Percentiles rank a stretch among this genome's conserved stretches.
phyloP scores from a whole-genome alignment of 92 coral and sea anemone genomes.

The Palythoa heliodiscus region DNA sequence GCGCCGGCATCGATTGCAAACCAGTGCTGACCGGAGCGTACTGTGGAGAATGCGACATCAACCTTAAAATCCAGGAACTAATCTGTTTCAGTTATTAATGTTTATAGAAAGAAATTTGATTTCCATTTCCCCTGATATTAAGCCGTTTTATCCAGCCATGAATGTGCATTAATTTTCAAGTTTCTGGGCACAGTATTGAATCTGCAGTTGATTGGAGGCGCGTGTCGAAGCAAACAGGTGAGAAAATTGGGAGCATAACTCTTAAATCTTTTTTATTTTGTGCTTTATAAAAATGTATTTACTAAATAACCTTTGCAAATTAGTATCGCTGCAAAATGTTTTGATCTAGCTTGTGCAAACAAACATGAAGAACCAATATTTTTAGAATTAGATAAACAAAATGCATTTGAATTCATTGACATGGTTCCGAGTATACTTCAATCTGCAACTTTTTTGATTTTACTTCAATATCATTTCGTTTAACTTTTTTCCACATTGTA shows the following conservation, averaged over 20 bases:
- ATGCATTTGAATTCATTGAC: no score
- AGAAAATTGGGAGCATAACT: not conserved
- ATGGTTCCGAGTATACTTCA: not conserved
- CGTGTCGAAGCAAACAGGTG: conserved; percentile 10
- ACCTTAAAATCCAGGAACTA: not conserved
- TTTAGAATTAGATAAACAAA: no score
- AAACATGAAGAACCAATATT: not conserved
- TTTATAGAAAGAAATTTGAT: not conserved
- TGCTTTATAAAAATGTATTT: not conserved
- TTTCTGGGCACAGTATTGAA: not conserved
- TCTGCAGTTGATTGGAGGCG: not conserved
- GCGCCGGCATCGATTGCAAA: not conserved
- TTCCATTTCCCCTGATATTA: not conserved
- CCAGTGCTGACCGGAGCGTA: not conserved
- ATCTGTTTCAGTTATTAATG: not conserved
- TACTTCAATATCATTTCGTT: not conserved
- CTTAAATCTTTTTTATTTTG: not conserved
- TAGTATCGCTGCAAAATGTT: not conserved
- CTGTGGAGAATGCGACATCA: not conserved
- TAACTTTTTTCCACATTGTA: not conserved
- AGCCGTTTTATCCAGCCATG: not conserved
- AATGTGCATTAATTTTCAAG: not conserved
- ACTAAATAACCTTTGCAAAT: not conserved
- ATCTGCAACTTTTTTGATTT: not conserved
- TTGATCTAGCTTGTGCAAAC: not conserved